A percentile compares a stretch with the other conserved stretches of the same genome.
Conservation (phyloP, 2,888 invertebrate species). For the Dicranocentrus wangi region DNA sequence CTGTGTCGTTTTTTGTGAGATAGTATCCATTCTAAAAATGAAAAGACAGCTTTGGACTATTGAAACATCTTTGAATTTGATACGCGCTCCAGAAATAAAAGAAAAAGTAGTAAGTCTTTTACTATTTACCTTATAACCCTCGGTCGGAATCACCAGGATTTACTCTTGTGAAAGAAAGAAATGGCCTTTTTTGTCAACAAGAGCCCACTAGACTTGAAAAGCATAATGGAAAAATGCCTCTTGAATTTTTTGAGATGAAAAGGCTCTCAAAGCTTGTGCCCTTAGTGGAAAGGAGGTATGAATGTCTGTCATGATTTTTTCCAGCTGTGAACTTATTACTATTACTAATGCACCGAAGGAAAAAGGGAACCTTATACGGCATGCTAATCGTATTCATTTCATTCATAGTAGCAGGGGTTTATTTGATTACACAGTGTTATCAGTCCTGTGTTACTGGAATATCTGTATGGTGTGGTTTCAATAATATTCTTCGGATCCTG, state of each 20-base stretch:
- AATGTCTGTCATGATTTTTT: neutral
- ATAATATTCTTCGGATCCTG: neutral
- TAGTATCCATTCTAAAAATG: neutral
- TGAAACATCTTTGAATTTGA: conserved; percentile 9
- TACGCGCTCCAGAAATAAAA: conserved; percentile 10
- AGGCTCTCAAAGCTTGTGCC: conserved; percentile 29
- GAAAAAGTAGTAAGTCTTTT: neutral
- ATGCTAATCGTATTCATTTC: conserved; percentile 50
- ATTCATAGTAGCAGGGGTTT: neutral
- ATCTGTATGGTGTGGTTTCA: neutral
- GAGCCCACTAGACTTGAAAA: conserved; percentile 55
- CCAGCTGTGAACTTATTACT: too few species aligned
- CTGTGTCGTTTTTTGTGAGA: conserved; percentile 11
- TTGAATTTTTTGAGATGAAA: conserved; percentile 33
- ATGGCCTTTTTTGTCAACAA: conserved; percentile 56
- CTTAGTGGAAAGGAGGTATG: neutral
- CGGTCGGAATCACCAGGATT: neutral
- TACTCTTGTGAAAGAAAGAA: conserved; percentile 9
- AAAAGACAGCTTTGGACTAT: neutral
- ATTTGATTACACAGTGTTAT: neutral
- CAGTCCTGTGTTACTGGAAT: conserved; percentile 14
- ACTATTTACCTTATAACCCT: conserved; percentile 3
- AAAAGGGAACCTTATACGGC: neutral
- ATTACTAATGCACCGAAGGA: too few species aligned
- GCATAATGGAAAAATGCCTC: conserved; percentile 27